phyloP scores from a whole-genome alignment of 53 echinoderm and acorn worm species.

The Stichopus horrens region DNA sequence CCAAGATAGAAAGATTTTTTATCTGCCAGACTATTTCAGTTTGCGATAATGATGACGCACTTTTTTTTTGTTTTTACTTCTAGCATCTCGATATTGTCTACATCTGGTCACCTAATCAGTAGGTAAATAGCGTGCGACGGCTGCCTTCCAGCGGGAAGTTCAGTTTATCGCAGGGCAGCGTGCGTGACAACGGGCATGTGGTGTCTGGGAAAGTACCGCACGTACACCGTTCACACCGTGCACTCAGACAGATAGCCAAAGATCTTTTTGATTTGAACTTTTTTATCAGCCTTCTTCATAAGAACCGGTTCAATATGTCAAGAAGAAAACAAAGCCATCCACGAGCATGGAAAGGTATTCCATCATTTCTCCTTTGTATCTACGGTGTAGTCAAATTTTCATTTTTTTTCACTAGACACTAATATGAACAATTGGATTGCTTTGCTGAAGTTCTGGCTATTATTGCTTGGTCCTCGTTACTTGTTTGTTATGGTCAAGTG shows the following conservation, averaged over 20 bases:
- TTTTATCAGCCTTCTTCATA: not conserved
- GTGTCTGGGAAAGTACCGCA: constrained; percentile 45
- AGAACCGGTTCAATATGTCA: constrained; percentile 27
- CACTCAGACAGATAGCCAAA: constrained; percentile 2
- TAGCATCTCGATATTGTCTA: not conserved
- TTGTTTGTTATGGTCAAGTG: no score
- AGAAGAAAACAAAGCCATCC: constrained; percentile 43
- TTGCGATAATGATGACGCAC: no score
- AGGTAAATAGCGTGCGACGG: not conserved
- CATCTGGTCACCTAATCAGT: not conserved
- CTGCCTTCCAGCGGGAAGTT: constrained; percentile 1
- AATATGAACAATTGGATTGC: no score
- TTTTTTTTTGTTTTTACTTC: not conserved
- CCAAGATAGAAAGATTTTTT: no score
- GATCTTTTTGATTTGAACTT: constrained; percentile 15
- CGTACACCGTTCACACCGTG: constrained; percentile 22
- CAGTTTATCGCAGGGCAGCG: constrained; percentile 14
- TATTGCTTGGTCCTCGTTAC: no score
- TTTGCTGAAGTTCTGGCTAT: no score
- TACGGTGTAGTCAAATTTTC: no score
- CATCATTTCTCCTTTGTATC: not conserved
- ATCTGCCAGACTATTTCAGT: no score
- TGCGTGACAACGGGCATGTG: constrained; percentile 43
- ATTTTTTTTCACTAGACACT: no score
- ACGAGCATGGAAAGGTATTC: constrained; percentile 34